These are phyloP conservation scores for Cottus gobio DNA, from an alignment of 2,113 vertebrate species.

Conservation along the genomic window DNA sequence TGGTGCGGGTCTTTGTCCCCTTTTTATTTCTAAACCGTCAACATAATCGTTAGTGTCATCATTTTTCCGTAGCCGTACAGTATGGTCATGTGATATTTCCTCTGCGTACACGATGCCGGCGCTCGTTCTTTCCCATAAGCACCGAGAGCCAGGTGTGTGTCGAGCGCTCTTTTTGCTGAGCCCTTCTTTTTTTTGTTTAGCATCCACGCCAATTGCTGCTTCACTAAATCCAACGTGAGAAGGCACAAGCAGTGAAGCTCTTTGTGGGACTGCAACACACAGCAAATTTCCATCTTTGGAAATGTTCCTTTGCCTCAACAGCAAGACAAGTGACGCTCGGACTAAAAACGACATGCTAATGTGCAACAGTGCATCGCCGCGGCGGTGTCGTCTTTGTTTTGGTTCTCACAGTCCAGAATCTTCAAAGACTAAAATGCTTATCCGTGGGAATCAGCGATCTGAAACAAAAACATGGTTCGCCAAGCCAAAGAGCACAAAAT, in stretches of 20 bases:
- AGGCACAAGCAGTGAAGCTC: slow-evolving; percentile 46
- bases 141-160: slow-evolving; percentile 33
- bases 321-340: slow-evolving; percentile 2
- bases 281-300: slow-evolving; percentile 29
- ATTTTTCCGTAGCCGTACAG: slow-evolving; percentile 16
- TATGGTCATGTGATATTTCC: slow-evolving; percentile 22
- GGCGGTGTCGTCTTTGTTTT: slow-evolving; percentile 1
- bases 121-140: slow-evolving; percentile 8
- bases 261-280: slow-evolving; percentile 6
- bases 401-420: slow-evolving; percentile 19
- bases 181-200: slow-evolving; percentile 35
- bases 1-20: background rate
- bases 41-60: slow-evolving; percentile 20
- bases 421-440: slow-evolving; percentile 53
- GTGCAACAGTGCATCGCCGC: slow-evolving; percentile 3
- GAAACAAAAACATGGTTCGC: slow-evolving; percentile 48
- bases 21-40: slow-evolving; percentile 1
- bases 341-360: slow-evolving; percentile 26
- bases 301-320: slow-evolving; percentile 10
- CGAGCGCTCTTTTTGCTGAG: slow-evolving; percentile 46
- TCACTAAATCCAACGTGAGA: slow-evolving; percentile 45
- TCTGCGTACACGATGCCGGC: slow-evolving; percentile 16
- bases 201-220: slow-evolving; percentile 37
- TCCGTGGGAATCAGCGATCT: slow-evolving; percentile 52
- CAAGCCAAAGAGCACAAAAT: slow-evolving; percentile 48